Base-by-base conservation (phyloP, 2,113 vertebrate species). In the Corythornis vintsioides region DNA sequence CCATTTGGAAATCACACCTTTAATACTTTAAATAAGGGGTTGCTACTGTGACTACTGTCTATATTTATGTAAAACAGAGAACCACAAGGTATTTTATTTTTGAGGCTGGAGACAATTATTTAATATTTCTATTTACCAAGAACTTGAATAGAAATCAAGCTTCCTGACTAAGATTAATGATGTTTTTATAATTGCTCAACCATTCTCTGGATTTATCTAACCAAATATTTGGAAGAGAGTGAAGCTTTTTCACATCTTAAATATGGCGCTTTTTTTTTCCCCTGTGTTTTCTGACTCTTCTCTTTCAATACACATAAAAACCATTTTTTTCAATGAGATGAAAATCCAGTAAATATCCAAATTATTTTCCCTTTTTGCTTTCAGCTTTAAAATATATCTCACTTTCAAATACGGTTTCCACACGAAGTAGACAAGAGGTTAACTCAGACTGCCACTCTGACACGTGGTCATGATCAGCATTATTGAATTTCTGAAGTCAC, bases 1-100 rank as follows among this genome's bases (percentile, higher is more conserved):
- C 59, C 55, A 66, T 56, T 95, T 89, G 74, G 71, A 94, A 92
- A 90, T 79, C 83, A 79, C 80, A 82, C 70, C 67, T 85, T 59
- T 50, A 69, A 60, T 24, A 83, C 17, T 78, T 78, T 72, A 89
- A 93, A 66, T n/a, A 70, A 72, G 31, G 6, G 22, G 17, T 60
- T 92, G 17, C 22, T 73, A 26, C 60, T 92, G 65, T 60, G 63
- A 79, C 65, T 63, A 89, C 22, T 72, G 31, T 13, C 55, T 85
- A 12, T 73, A 84, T 52, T 48, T 76, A 19, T 22, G 28, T 61
- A 73, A 77, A 89, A 53, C n/a, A 53, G 53, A 82, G 40, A 61
- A 69, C 10, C 16, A 42, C 56, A 61, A 73, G 3, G 10, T 47
- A 56, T 77, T 50, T 69, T 50, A 55, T 11, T 80, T 86, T 67